Conservation (phyloP, 2,797 vertebrate genomes). For the Telmatherina bonti region DNA sequence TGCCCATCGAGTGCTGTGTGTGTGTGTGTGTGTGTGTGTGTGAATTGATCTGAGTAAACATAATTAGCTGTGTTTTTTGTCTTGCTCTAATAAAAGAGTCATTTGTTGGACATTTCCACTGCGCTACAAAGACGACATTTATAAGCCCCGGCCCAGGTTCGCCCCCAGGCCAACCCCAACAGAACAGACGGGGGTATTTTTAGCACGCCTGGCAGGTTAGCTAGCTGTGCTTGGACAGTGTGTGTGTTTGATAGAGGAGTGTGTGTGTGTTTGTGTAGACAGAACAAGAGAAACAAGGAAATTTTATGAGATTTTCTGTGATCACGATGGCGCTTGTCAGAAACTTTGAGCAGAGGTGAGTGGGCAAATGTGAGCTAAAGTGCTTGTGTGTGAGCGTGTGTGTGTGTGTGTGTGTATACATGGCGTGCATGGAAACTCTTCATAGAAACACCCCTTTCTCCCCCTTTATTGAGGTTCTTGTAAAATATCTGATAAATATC, state of each 20-base stretch:
- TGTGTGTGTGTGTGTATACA: slow-evolving; percentile 72
- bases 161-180: slow-evolving; percentile 94
- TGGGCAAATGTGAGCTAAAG: not conserved
- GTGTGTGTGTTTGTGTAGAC: slow-evolving; percentile 70
- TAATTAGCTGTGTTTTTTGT: slow-evolving; percentile 97
- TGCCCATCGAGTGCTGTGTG: slow-evolving; percentile 35
- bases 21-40: slow-evolving; percentile 63
- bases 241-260: slow-evolving; percentile 28
- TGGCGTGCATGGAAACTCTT: slow-evolving; percentile 86
- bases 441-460: slow-evolving; percentile 29
- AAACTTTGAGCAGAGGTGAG: slow-evolving; percentile 8
- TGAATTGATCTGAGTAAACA: slow-evolving; percentile 92
- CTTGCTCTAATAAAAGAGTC: slow-evolving; percentile 96
- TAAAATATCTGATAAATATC: slow-evolving; percentile 91
- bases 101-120: slow-evolving; percentile 99
- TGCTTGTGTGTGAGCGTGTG: slow-evolving; percentile 60
- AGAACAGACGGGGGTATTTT: slow-evolving; percentile 92
- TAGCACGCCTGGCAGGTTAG: slow-evolving; percentile 84
- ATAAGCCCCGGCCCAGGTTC: slow-evolving; percentile 87
- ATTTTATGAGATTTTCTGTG: slow-evolving; percentile 47
- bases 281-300: slow-evolving; percentile 24
- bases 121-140: slow-evolving; percentile 97
- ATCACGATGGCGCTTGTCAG: slow-evolving; percentile 31
- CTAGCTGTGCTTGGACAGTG: slow-evolving; percentile 44
- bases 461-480: slow-evolving; percentile 86